Evolutionary conservation across 1,140 invertebrate genomes (phyloP).

Genomic region (Sitophilus oryzae): DNA sequence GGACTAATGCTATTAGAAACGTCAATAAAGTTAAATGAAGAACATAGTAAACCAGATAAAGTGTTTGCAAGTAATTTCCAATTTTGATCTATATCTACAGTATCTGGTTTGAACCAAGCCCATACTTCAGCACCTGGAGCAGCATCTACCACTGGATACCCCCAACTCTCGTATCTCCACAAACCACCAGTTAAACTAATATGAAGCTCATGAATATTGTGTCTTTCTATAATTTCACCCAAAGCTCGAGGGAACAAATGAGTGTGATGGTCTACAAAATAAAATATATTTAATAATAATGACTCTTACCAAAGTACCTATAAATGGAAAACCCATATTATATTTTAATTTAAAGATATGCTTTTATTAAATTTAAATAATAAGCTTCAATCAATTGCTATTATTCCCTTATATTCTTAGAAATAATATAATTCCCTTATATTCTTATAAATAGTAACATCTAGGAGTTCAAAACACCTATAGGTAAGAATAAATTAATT

Average conservation of each 20-base stretch:
- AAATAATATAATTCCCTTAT: too few species aligned
- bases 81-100: constrained; percentile 61
- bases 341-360: constrained; percentile 17
- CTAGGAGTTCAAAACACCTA: too few species aligned
- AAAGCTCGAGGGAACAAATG: constrained; percentile 85
- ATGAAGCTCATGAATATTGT: constrained; percentile 85
- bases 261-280: constrained; percentile 67
- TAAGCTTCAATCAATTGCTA: too few species aligned
- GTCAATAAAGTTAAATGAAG: constrained; percentile 94
- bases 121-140: constrained; percentile 89
- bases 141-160: constrained; percentile 79
- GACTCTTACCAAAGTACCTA: background rate
- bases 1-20: constrained; percentile 80
- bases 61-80: constrained; percentile 87
- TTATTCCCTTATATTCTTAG: too few species aligned
- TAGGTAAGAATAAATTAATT: constrained; percentile 4
- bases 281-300: constrained; percentile 6
- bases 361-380: too few species aligned
- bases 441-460: too few species aligned
- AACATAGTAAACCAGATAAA: constrained; percentile 89
- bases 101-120: constrained; percentile 74
- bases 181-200: constrained; percentile 86
- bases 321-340: background rate
- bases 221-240: constrained; percentile 80
- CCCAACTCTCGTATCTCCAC: constrained; percentile 91